phyloP scores from a whole-genome alignment of 2,888 invertebrate genomes.

The Digitonthophagus gazella region DNA sequence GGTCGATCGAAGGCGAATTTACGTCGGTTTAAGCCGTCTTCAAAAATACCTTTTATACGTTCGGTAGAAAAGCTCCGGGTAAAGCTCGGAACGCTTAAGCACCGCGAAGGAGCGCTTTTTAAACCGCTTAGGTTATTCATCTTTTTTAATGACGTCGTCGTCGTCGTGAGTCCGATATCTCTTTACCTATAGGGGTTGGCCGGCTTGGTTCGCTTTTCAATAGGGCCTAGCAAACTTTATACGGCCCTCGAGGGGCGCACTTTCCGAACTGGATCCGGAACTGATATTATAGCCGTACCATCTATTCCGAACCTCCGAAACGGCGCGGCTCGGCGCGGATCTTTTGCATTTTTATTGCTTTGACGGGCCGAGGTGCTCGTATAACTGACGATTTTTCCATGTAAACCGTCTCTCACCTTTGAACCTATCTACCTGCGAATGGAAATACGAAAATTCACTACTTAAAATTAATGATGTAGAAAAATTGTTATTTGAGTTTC shows the following conservation, averaged over 20 bases:
- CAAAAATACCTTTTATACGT: no score
- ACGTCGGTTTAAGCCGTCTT: no score
- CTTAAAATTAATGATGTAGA: no score
- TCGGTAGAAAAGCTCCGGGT: not conserved
- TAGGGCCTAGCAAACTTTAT: slow-evolving; percentile 10
- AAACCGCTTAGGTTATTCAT: not conserved
- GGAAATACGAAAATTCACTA: not conserved
- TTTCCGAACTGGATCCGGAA: not conserved
- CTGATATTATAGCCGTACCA: slow-evolving; percentile 4
- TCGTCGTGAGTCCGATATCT: not conserved
- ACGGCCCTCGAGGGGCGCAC: slow-evolving; percentile 9
- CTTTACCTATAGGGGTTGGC: slow-evolving; percentile 19
- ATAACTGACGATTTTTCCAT: not conserved
- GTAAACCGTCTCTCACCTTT: not conserved
- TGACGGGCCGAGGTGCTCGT: not conserved
- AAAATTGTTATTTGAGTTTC: no score
- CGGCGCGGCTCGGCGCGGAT: not conserved
- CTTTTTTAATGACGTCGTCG: not conserved
- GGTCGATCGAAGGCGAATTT: no score
- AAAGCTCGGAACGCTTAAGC: not conserved
- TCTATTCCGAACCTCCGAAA: not conserved
- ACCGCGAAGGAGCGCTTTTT: not conserved
- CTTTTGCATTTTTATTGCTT: slow-evolving; percentile 16
- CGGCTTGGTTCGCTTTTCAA: slow-evolving; percentile 15
- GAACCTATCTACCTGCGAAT: not conserved